Base-by-base conservation (phyloP, 2,888 invertebrate genomes). In the Germaria angustata region DNA sequence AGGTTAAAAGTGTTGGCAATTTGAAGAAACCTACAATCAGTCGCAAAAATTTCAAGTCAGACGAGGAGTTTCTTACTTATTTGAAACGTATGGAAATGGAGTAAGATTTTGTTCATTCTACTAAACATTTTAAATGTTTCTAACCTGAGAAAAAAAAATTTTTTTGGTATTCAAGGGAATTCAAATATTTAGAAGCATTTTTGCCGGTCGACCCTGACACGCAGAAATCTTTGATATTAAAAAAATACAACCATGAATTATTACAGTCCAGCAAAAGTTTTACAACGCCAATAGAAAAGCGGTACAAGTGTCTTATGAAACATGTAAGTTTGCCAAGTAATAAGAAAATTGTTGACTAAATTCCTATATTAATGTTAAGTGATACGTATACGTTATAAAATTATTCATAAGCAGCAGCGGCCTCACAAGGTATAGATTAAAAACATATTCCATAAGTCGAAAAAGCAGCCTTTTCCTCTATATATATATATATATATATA, bases 151-250 rank as follows among this genome's bases (percentile, higher is more conserved):
- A n/a, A 24, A 5, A n/a, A 13, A 34, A 7, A 11, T 51, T 65
- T 13, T 44, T 65, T 24, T 8, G 24, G 0, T 1, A 57, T 78
- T 84, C 15, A 71, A 91, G 91, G 55, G 87, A 86, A 72, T 89
- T 88, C 76, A 87, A 88, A 28, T 90, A 90, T 76, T 85, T 91
- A 85, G 87, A 89, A 51, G 90, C 88, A 0, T 68, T 89, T 72
- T 86, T 88, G 71, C 91, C 91, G 2, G 87, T 89, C 22, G 89
- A 90, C 61, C 91, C 90, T 0, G 91, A 91, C 51, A 85, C 84
- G 2, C 91, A 91, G 77, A 91, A 91, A 81, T 28, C 63, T 2
- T 24, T 53, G 11, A 86, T 89, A 61, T 24, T 90, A n/a, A 49
- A 80, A 7, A 80, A 79, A 22, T 91, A 90, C 82, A 66, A 87